Conservation (phyloP, 2,888 invertebrate genomes). For the Gnatocerus cornutus region DNA sequence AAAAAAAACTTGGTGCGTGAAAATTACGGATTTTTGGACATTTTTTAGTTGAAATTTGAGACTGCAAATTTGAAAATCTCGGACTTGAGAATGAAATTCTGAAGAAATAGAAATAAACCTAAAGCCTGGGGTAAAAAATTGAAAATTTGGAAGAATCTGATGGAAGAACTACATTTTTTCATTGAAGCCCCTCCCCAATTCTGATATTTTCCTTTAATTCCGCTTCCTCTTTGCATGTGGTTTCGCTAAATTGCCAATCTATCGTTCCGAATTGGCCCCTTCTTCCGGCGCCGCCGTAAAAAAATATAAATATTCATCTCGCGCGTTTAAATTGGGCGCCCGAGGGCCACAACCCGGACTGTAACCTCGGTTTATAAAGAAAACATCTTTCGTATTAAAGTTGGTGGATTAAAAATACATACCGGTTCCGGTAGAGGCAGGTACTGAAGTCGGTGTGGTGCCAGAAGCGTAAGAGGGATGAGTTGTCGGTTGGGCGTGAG, state of each 20-base stretch:
- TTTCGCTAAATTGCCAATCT: neutral
- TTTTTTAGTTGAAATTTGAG: too few species aligned
- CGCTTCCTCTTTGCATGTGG: neutral
- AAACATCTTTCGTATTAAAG: constrained; percentile 26
- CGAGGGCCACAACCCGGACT: neutral
- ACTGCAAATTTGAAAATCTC: too few species aligned
- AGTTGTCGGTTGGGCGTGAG: constrained; percentile 84
- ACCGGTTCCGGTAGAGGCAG: constrained; percentile 72
- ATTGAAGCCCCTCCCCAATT: too few species aligned
- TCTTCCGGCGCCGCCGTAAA: constrained; percentile 1
- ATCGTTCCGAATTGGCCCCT: too few species aligned
- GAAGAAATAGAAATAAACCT: too few species aligned
- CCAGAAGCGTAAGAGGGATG: constrained; percentile 78
- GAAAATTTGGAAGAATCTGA: too few species aligned
- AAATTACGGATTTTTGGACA: too few species aligned
- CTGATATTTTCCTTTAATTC: too few species aligned
- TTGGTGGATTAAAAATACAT: constrained; percentile 56
- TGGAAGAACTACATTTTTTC: too few species aligned
- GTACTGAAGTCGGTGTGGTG: constrained; percentile 73
- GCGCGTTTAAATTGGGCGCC: constrained; percentile 30
- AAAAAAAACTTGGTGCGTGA: too few species aligned
- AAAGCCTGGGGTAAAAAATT: too few species aligned
- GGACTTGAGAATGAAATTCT: too few species aligned
- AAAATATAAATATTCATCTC: constrained; percentile 31
- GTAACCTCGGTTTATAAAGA: constrained; percentile 32